Conservation (phyloP, 2,888 invertebrate species). For the Phyllotreta cruciferae region DNA sequence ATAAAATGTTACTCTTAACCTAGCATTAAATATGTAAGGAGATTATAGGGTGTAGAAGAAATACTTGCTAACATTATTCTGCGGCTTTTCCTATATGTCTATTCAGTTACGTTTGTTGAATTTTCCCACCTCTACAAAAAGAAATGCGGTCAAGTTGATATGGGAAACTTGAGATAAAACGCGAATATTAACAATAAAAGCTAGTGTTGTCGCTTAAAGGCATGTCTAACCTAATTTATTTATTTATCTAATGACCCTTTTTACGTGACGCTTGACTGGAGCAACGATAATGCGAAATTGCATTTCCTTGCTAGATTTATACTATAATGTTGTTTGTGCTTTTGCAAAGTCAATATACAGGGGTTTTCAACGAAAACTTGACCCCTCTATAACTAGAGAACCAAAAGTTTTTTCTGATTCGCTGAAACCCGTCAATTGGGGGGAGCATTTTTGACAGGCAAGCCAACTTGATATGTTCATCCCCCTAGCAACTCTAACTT, state of each 20-base stretch:
- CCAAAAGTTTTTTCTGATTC: too few relatives aligned
- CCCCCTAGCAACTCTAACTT: too few relatives aligned
- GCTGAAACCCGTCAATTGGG: too few relatives aligned
- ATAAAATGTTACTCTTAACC: too few relatives aligned
- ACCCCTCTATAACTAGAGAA: too few relatives aligned
- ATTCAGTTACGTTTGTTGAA: not conserved
- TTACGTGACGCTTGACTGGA: constrained; percentile 24
- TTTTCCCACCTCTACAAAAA: constrained; percentile 21
- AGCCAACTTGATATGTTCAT: too few relatives aligned
- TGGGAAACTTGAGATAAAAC: constrained; percentile 31
- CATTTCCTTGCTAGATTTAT: constrained; percentile 31
- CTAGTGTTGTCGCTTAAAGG: constrained; percentile 30
- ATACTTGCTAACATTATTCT: not conserved
- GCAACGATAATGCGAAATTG: constrained; percentile 34
- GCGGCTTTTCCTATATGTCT: too few relatives aligned
- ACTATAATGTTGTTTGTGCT: constrained; percentile 24
- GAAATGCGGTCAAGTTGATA: constrained; percentile 32
- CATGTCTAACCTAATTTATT: constrained; percentile 17
- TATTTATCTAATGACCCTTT: constrained; percentile 35
- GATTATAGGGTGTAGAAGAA: too few relatives aligned
- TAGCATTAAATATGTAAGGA: too few relatives aligned
- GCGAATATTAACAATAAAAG: constrained; percentile 28
- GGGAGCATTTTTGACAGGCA: too few relatives aligned
- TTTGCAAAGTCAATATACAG: too few relatives aligned
- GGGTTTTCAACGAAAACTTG: too few relatives aligned